Base-by-base conservation (phyloP, 2,113 vertebrate species). In the Periophthalmodon schlosseri region DNA sequence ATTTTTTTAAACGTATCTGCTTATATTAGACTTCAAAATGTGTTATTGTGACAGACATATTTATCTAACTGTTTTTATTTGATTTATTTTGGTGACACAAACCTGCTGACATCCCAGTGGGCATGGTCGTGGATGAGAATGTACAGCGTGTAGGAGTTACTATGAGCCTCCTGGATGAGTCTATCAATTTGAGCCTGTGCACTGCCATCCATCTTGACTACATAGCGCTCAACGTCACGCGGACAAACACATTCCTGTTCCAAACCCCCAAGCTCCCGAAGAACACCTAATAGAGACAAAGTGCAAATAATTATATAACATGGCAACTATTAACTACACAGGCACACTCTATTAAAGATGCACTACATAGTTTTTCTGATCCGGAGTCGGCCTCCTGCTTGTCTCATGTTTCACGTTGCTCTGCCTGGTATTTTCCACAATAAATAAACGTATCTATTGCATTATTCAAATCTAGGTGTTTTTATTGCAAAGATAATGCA, bases 61-160 rank as follows among this genome's bases (percentile, higher is more conserved):
- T 39, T 39, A 24, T 44, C 56, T 16, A 49, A 12, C 33, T 28
- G 13, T 46, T 52, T 61, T 24, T 14, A 54, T 63, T 52, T 73
- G 6, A 56, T n/a, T n/a, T 56, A 56, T 3, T 33, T 33, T 70
- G 12, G 16, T 23, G 68, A 66, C 47, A 80, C 80, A 70, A 68
- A 97, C 98, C 96, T 98, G 92, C 92, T 94, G 21, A 98, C 91
- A 79, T 98, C 97, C 95, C 96, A 97, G 87, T 99, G 98, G 14
- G 98, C 97, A 0, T 99, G 98, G 88, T 99, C 98, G 7, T 99
- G 97, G 79, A 99, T 95, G 47, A 99, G 89, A 77, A 99, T 94
- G 81, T 98, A 97, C n/a, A 99, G 92, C 0, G 97, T 99, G 72
- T 97, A 97, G 0, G 96, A 95, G 83, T 97, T 98, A 85, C 94